These are phyloP conservation scores for Heliothis peltigera DNA, from an alignment of 2,888 invertebrate genomes.

Conservation along the genomic window DNA sequence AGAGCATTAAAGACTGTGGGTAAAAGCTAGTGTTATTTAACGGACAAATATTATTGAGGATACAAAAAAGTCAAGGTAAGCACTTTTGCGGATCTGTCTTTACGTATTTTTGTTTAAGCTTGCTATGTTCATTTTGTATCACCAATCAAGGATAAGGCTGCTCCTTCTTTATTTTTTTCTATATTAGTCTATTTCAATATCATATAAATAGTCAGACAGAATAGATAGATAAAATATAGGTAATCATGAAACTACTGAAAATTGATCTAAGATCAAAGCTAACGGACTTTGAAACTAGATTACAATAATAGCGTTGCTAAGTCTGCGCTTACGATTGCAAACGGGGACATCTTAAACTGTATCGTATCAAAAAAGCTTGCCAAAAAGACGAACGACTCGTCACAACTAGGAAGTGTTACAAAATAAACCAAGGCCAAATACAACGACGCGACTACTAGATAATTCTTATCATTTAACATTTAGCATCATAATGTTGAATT, in stretches of 20 bases:
- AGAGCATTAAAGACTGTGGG: not conserved
- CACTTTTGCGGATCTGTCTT: constrained; percentile 32
- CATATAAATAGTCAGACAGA: not conserved
- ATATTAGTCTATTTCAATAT: not conserved
- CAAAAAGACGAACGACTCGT: constrained; percentile 54
- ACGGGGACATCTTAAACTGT: constrained; percentile 20
- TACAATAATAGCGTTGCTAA: constrained; percentile 1
- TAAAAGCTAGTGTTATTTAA: constrained; percentile 20
- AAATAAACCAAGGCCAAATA: constrained; percentile 71
- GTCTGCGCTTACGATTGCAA: constrained; percentile 10
- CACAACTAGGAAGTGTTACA: constrained; percentile 71
- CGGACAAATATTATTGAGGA: constrained; percentile 27
- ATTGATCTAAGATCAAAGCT: constrained; percentile 20
- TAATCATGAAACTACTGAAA: constrained; percentile 1
- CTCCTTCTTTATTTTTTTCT: not conserved
- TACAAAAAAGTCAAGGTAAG: constrained; percentile 46
- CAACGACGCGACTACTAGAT: constrained; percentile 71
- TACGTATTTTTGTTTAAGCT: constrained; percentile 13
- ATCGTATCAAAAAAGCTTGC: constrained; percentile 28
- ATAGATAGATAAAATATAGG: not conserved
- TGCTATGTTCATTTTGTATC: constrained; percentile 2
- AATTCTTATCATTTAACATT: constrained; percentile 73
- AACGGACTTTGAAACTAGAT: constrained; percentile 7
- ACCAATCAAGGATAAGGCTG: not conserved
- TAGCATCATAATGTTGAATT: constrained; percentile 41